Conservation (phyloP, 1,140 invertebrate species). For the Hylaeus volcanicus region DNA sequence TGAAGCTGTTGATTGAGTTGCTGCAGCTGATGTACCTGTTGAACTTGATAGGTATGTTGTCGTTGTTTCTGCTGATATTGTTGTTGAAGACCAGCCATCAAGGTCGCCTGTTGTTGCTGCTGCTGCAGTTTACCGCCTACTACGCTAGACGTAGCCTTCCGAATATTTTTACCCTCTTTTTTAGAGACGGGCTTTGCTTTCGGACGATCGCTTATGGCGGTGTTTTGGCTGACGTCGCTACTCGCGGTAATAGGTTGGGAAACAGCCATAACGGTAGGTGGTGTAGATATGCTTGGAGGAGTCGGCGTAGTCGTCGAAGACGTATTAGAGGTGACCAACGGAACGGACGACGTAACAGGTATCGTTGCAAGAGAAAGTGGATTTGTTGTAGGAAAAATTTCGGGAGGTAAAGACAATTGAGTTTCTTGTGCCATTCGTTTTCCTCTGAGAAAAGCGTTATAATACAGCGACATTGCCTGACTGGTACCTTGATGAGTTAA, state of each 20-base stretch:
- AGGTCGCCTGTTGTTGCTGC: conserved; percentile 68
- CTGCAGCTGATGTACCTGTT: conserved; percentile 78
- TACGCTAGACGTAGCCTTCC: conserved; percentile 75
- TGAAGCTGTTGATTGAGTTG: conserved; percentile 79
- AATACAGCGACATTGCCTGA: conserved; percentile 70
- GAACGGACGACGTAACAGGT: conserved; percentile 56
- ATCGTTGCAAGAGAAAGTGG: conserved; percentile 60
- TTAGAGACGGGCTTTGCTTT: conserved; percentile 90
- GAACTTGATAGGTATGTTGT: conserved; percentile 78
- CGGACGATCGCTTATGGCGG: conserved; percentile 89
- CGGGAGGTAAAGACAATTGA: conserved; percentile 63
- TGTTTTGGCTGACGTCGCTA: conserved; percentile 82
- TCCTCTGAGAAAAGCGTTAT: conserved; percentile 64
- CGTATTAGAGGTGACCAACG: conserved; percentile 59
- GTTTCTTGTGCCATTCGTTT: conserved; percentile 51
- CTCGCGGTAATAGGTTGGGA: conserved; percentile 77
- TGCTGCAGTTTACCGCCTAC: conserved; percentile 70
- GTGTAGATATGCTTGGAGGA: conserved; percentile 59
- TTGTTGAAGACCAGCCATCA: conserved; percentile 75
- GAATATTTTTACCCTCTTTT: conserved; percentile 85
- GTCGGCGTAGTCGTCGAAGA: conserved; percentile 59
- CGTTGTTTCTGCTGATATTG: conserved; percentile 79
- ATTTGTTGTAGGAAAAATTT: conserved; percentile 66
- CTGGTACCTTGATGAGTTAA: conserved; percentile 71
- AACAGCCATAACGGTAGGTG: conserved; percentile 58